Percentiles rank a stretch among this genome's conserved stretches.
phyloP scores from a whole-genome alignment of 1,140 invertebrate species.

The Dreissena polymorpha region DNA sequence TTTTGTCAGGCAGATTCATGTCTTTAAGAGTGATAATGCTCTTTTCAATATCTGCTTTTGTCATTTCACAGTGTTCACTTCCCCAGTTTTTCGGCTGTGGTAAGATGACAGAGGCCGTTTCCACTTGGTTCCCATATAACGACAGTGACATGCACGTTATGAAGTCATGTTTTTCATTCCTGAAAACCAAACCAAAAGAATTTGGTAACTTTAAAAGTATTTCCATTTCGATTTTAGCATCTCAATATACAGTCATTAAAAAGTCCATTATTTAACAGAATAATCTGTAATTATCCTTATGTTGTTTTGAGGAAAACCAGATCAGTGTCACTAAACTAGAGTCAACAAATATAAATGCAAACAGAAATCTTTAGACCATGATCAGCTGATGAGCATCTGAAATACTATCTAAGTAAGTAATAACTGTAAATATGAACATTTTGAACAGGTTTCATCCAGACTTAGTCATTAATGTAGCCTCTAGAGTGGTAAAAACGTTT shows the following conservation, averaged over 20 bases:
- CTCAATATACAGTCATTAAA: not conserved
- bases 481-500: too few species aligned
- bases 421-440: too few species aligned
- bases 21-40: conserved; percentile 75
- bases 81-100: not conserved
- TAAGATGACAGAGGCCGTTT: not conserved
- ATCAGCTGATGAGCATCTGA: too few species aligned
- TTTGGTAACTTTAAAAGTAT: not conserved
- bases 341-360: not conserved
- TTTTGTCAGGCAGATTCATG: conserved; percentile 71
- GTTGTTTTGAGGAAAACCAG: not conserved
- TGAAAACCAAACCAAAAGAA: not conserved
- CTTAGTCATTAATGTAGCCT: too few species aligned
- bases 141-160: not conserved
- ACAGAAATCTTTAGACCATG: too few species aligned
- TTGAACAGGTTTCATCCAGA: too few species aligned
- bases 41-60: conserved; percentile 61
- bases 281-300: not conserved
- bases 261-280: not conserved
- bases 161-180: not conserved
- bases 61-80: not conserved
- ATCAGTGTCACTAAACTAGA: not conserved
- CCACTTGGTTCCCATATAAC: not conserved
- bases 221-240: not conserved
- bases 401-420: too few species aligned